Percentiles rank a stretch among this genome's conserved stretches.
These are phyloP conservation scores for Scopus umbretta DNA, from an alignment of 2,113 vertebrate species.

Conservation along the genomic window DNA sequence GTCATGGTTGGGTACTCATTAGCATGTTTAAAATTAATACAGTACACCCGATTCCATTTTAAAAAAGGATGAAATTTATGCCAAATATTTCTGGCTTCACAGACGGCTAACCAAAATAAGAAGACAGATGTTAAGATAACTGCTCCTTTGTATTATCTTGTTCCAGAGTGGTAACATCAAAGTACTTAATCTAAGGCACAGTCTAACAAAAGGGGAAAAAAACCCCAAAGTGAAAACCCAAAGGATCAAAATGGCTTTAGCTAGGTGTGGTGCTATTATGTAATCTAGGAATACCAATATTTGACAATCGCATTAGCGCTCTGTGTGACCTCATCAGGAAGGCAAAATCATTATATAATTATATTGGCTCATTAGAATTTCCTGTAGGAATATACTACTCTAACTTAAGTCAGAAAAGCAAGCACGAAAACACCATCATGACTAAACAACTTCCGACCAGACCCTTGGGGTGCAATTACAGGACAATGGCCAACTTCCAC, in stretches of 20 bases:
- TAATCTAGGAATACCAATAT: not conserved
- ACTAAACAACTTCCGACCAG: not conserved
- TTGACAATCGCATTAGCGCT: slow-evolving; percentile 38
- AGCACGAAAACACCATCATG: not conserved
- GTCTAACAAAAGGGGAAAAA: not conserved
- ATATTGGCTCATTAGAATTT: slow-evolving; percentile 32
- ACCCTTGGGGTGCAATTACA: not conserved
- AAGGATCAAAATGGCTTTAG: not conserved
- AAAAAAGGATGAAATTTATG: not conserved
- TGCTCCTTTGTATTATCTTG: not conserved
- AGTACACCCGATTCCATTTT: not conserved
- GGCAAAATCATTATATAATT: slow-evolving; percentile 30
- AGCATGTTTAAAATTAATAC: slow-evolving; percentile 17
- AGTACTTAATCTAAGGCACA: not conserved
- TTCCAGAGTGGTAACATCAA: slow-evolving; percentile 13
- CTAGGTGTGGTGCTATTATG: not conserved
- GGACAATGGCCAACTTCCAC: not conserved
- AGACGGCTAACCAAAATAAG: not conserved
- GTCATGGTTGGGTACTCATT: not conserved
- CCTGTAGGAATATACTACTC: not conserved
- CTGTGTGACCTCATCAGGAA: slow-evolving; percentile 20
- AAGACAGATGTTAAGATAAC: not conserved
- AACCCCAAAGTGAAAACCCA: not conserved
- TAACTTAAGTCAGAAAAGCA: not conserved
- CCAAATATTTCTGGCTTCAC: not conserved